A percentile compares a stretch with the other conserved stretches of the same genome.
Evolutionary conservation across 2,113 vertebrate species (phyloP).

Genomic region (Thymallus thymallus): DNA sequence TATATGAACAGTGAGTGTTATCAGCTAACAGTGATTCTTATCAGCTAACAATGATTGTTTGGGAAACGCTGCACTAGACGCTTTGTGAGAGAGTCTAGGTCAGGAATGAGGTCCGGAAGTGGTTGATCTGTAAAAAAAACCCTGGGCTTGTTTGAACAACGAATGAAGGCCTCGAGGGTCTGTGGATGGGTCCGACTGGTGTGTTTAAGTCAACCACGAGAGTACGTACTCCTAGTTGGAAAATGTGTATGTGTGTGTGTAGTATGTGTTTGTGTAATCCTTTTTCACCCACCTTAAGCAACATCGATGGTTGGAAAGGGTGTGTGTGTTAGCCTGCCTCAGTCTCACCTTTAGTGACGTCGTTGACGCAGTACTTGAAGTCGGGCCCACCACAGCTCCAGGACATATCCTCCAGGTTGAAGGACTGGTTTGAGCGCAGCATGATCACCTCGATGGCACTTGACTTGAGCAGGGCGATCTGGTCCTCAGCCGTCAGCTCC

Average conservation of each 20-base stretch:
- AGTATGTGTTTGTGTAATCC: no score
- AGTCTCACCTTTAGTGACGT: constrained; percentile 77
- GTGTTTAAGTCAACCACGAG: no score
- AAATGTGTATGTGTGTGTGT: no score
- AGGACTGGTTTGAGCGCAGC: constrained; percentile 96
- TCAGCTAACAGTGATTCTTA: no score
- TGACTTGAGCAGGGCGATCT: constrained; percentile 96
- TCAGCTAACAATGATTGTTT: neutral
- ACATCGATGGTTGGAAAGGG: no score
- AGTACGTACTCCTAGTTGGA: no score
- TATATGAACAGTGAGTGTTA: no score
- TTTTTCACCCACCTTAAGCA: no score
- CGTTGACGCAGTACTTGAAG: constrained; percentile 89
- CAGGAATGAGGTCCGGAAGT: constrained; percentile 45
- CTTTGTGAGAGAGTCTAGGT: neutral
- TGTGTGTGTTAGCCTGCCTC: no score
- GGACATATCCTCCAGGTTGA: constrained; percentile 91
- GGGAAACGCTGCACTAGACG: neutral
- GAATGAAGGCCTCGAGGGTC: constrained; percentile 37
- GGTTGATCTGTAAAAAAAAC: constrained; percentile 36
- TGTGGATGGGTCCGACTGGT: constrained; percentile 3
- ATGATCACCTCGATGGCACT: constrained; percentile 98
- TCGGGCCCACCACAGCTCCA: constrained; percentile 90
- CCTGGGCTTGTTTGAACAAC: constrained; percentile 44
- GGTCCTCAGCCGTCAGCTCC: constrained; percentile 90